These are phyloP conservation scores for Parthenolecanium corni DNA, from an alignment of 2,888 invertebrate species.

Conservation along the genomic window DNA sequence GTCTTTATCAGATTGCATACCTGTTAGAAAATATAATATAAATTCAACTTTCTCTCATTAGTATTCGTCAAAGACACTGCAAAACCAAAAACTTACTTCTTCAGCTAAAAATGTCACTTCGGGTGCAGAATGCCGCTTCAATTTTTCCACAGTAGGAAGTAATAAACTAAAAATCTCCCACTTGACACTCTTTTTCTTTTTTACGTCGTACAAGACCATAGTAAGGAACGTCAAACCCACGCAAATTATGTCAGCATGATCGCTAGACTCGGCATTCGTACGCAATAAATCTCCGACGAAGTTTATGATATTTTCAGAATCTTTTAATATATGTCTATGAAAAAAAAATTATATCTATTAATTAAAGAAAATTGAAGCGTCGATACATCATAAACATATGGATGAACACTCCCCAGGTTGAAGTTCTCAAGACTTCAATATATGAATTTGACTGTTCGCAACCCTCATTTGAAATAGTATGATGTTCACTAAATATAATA, in stretches of 20 bases:
- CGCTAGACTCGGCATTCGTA: not conserved
- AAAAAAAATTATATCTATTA: not conserved
- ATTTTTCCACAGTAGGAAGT: not conserved
- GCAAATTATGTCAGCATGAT: conserved; percentile 2
- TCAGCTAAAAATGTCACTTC: conserved; percentile 35
- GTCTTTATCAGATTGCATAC: conserved; percentile 37
- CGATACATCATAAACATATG: not conserved
- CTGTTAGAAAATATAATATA: not conserved
- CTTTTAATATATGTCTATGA: conserved; percentile 14
- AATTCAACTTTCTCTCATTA: not conserved
- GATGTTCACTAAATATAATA: too few species aligned
- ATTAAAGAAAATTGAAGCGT: not conserved
- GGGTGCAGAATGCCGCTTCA: not conserved
- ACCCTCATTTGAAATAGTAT: too few species aligned
- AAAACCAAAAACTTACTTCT: conserved; percentile 33
- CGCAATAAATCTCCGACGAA: conserved; percentile 13
- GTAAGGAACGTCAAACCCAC: conserved; percentile 23
- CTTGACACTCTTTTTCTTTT: not conserved
- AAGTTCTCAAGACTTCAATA: too few species aligned
- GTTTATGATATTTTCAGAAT: conserved; percentile 15
- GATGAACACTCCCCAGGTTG: too few species aligned
- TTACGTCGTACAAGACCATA: conserved; percentile 19
- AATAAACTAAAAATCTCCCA: conserved; percentile 1
- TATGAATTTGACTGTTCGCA: too few species aligned
- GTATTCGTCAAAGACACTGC: not conserved